phyloP scores from a whole-genome alignment of 2,888 invertebrate genomes.

The Aelia acuminata region DNA sequence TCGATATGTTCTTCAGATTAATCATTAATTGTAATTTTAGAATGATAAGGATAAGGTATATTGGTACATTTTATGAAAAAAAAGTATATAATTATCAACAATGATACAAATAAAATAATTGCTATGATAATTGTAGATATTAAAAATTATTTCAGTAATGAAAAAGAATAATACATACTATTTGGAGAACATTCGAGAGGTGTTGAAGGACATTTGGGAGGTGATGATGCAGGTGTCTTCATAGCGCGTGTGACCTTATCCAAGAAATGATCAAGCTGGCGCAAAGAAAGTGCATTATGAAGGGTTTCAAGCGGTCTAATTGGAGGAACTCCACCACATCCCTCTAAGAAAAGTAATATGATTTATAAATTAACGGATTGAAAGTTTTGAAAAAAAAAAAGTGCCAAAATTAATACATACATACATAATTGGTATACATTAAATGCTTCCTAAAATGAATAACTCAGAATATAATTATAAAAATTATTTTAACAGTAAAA shows the following conservation, averaged over 20 bases:
- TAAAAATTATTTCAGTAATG: not conserved
- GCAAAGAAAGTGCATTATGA: conserved; percentile 94
- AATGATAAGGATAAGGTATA: no score
- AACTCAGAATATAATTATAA: no score
- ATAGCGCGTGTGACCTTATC: conserved; percentile 86
- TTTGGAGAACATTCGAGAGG: conserved; percentile 60
- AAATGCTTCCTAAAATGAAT: no score
- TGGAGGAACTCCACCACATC: conserved; percentile 93
- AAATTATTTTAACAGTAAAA: no score
- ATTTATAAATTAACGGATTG: not conserved
- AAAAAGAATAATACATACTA: conserved; percentile 4
- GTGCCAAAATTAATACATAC: not conserved
- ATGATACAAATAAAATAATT: no score
- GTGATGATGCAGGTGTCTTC: conserved; percentile 79
- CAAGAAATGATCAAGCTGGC: conserved; percentile 91
- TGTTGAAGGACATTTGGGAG: conserved; percentile 74
- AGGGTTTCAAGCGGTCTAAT: conserved; percentile 97
- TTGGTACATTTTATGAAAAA: no score
- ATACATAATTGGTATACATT: no score
- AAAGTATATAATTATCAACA: no score
- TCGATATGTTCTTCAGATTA: no score
- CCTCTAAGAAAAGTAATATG: conserved; percentile 72
- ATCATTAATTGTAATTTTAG: no score
- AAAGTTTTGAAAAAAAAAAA: conserved; percentile 5
- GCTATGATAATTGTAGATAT: no score